phyloP scores from a whole-genome alignment of 2,888 invertebrate genomes.

The Ferrisia virgata region DNA sequence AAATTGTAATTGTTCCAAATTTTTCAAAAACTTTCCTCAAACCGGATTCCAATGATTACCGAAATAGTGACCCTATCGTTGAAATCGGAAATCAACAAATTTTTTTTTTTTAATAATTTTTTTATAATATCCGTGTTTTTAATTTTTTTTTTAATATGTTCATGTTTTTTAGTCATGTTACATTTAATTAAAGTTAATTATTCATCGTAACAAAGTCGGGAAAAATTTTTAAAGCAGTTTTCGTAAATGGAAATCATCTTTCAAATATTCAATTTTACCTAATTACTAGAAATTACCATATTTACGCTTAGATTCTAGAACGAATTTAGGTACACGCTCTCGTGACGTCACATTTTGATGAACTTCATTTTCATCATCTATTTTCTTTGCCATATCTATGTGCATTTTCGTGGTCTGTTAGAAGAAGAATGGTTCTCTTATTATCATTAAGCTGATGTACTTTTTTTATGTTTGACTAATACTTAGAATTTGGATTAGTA shows the following conservation, averaged over 20 bases:
- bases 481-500: conserved; percentile 13
- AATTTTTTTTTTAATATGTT: neutral
- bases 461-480: conserved; percentile 24
- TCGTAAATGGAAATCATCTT: neutral
- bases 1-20: neutral
- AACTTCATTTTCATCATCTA: neutral
- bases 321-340: neutral
- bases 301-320: neutral
- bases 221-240: neutral
- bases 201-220: too few relatives aligned
- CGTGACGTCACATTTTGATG: neutral
- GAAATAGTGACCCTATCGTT: neutral
- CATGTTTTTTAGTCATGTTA: neutral
- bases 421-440: conserved; percentile 25
- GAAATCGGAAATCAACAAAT: neutral
- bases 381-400: neutral
- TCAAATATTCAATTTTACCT: neutral
- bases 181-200: neutral
- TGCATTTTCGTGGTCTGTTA: conserved; percentile 31
- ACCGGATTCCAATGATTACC: neutral
- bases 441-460: conserved; percentile 30
- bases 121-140: neutral
- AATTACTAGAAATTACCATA: neutral
- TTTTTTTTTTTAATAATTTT: neutral
- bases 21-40: conserved; percentile 17